A percentile compares a stretch with the other conserved stretches of the same genome.
These are phyloP conservation scores for Carcharodon carcharias DNA, from an alignment of 2,797 vertebrate species.

Conservation along the genomic window DNA sequence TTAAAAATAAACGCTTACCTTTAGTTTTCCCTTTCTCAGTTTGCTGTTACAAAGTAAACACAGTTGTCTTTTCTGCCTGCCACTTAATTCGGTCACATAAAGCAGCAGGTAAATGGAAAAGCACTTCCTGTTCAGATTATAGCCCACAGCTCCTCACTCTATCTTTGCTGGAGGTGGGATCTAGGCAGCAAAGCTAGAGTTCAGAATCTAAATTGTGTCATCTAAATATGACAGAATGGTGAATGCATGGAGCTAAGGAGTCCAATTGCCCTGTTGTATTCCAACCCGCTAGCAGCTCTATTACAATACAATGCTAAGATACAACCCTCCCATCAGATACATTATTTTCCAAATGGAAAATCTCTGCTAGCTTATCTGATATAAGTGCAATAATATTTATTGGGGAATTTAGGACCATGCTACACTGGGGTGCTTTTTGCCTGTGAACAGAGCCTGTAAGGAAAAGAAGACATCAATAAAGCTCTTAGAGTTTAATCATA, in stretches of 20 bases:
- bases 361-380: background rate
- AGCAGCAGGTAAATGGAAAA: background rate
- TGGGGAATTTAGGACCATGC: slow-evolving; percentile 6
- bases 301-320: background rate
- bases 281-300: background rate
- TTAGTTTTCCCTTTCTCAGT: slow-evolving; percentile 27
- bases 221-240: background rate
- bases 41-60: background rate
- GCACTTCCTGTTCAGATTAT: background rate
- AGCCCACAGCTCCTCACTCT: slow-evolving; percentile 1
- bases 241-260: background rate
- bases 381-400: slow-evolving; percentile 13
- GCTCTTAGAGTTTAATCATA: background rate
- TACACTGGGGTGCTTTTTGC: slow-evolving; percentile 33
- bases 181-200: background rate
- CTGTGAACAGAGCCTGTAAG: slow-evolving; percentile 35
- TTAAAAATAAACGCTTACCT: slow-evolving; percentile 22
- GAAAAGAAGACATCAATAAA: slow-evolving; percentile 32
- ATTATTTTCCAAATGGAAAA: background rate
- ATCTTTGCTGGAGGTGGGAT: background rate
- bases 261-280: background rate
- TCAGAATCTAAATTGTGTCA: slow-evolving; percentile 25
- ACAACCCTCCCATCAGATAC: background rate
- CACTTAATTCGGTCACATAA: slow-evolving; percentile 12
- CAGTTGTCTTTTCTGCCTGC: slow-evolving; percentile 18